Conservation (phyloP, 2,797 vertebrate species). For the Trachurus trachurus region DNA sequence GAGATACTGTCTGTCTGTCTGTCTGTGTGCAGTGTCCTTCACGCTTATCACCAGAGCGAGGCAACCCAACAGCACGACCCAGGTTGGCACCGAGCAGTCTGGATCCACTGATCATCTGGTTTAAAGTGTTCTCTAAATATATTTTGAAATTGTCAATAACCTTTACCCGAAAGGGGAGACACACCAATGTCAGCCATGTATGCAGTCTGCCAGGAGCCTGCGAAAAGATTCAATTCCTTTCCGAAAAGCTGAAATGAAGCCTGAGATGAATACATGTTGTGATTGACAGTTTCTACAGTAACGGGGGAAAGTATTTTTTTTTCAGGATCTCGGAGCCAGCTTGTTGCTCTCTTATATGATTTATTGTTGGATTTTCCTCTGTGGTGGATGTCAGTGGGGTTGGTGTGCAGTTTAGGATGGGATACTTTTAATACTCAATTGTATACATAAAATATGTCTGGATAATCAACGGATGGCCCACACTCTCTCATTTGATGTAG, state of each 20-base stretch:
- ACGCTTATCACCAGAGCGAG: neutral
- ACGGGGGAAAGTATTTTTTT: neutral
- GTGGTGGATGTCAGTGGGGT: too few species aligned
- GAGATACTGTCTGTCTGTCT: too few species aligned
- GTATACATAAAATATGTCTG: neutral
- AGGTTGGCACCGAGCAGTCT: neutral
- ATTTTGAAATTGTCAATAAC: neutral
- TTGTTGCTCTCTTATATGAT: neutral
- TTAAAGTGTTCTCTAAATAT: neutral
- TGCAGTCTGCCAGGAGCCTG: neutral
- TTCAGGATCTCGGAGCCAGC: neutral
- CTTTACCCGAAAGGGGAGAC: neutral
- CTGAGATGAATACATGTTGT: neutral
- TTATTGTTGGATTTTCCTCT: too few species aligned
- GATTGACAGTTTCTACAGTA: neutral
- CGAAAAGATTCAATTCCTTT: neutral
- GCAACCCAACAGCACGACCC: neutral
- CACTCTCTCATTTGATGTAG: neutral
- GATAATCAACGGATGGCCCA: neutral
- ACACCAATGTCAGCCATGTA: neutral
- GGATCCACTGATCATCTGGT: neutral
- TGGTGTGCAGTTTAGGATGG: too few species aligned
- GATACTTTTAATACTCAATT: too few species aligned
- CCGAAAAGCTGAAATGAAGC: too few species aligned
- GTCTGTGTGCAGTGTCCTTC: too few species aligned